Percentiles rank a stretch among this genome's conserved stretches.
Conservation (phyloP, 2,888 invertebrate genomes). For the Oligia latruncula region DNA sequence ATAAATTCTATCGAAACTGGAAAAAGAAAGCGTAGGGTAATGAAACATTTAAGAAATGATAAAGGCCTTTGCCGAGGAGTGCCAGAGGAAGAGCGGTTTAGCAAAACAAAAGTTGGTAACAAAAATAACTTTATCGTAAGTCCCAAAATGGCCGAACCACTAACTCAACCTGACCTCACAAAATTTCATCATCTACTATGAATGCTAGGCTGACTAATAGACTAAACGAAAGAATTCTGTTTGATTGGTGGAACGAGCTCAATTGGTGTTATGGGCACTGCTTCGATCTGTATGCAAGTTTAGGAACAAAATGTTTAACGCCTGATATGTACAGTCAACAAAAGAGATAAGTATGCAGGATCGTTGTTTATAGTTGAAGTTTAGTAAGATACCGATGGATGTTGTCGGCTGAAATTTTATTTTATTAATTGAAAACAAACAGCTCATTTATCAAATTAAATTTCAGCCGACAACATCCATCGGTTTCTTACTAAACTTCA, state of each 20-base stretch:
- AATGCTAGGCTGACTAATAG: conserved; percentile 77
- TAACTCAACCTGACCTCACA: conserved; percentile 34
- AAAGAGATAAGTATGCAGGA: too few species aligned
- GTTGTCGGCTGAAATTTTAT: too few species aligned
- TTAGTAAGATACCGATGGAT: too few species aligned
- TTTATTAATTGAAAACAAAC: too few species aligned
- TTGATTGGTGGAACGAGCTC: conserved; percentile 83
- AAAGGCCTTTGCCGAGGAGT: not conserved
- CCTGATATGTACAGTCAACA: conserved; percentile 12
- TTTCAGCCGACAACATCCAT: too few species aligned
- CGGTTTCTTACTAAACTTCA: too few species aligned
- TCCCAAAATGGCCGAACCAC: conserved; percentile 6
- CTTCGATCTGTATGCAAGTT: conserved; percentile 68
- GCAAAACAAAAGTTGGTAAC: not conserved
- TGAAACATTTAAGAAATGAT: too few species aligned
- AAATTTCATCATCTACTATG: conserved; percentile 76
- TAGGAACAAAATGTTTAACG: conserved; percentile 51
- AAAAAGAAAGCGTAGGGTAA: too few species aligned
- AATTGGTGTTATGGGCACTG: conserved; percentile 77
- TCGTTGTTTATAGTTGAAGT: too few species aligned
- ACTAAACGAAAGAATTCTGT: conserved; percentile 77
- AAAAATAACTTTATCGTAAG: conserved; percentile 1
- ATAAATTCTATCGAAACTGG: not conserved
- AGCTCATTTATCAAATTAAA: too few species aligned
- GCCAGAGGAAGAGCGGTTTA: not conserved